A percentile compares a stretch with the other conserved stretches of the same genome.
These are phyloP conservation scores for Lordiphosa fenestrarum DNA, from an alignment of 2,888 invertebrate species.

Conservation along the genomic window DNA sequence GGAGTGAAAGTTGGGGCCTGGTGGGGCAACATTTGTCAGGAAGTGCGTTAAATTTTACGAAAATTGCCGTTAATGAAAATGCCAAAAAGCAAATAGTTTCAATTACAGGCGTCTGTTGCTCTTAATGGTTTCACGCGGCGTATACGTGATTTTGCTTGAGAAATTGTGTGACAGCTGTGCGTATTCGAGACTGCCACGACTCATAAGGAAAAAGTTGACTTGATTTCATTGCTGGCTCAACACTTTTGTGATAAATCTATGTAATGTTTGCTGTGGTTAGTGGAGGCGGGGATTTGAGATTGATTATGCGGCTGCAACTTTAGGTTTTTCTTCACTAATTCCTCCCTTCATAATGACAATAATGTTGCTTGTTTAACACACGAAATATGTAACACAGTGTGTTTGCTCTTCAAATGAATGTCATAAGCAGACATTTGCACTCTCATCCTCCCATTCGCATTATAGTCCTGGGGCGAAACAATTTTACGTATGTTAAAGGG, in stretches of 20 bases:
- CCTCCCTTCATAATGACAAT: constrained; percentile 37
- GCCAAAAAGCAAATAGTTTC: constrained; percentile 67
- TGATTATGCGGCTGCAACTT: constrained; percentile 51
- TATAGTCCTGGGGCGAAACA: constrained; percentile 33
- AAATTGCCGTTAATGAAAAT: constrained; percentile 68
- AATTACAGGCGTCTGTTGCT: constrained; percentile 50
- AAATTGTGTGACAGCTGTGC: constrained; percentile 7
- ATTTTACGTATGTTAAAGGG: constrained; percentile 22
- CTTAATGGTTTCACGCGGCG: constrained; percentile 40
- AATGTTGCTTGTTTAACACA: constrained; percentile 39
- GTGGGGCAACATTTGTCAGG: constrained; percentile 62
- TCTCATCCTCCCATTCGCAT: constrained; percentile 32
- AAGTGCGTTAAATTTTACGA: constrained; percentile 66
- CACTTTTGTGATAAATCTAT: constrained; percentile 44
- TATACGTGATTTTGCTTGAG: constrained; percentile 49
- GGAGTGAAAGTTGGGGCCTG: too few species aligned
- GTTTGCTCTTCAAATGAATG: constrained; percentile 50
- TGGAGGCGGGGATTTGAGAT: constrained; percentile 39
- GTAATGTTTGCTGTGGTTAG: constrained; percentile 2
- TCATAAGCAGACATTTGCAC: constrained; percentile 50
- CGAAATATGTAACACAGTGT: constrained; percentile 1
- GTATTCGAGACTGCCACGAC: not conserved
- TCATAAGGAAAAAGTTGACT: not conserved
- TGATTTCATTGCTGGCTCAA: constrained; percentile 23
- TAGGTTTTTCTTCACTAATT: not conserved